Conservation (phyloP, 1,140 invertebrate genomes). For the Anadara kagoshimensis region DNA sequence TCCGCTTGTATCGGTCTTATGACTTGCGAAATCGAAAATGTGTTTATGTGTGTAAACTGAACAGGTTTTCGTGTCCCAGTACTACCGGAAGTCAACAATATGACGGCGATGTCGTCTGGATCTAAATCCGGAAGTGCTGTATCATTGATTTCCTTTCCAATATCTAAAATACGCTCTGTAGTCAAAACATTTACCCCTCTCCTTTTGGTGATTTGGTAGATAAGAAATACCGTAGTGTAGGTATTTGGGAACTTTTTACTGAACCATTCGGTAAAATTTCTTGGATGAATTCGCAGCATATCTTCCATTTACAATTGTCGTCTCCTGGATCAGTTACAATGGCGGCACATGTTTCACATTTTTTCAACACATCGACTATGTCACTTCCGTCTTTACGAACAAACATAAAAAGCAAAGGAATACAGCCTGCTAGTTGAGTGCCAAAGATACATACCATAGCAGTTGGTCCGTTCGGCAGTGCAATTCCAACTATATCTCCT, state of each 20-base stretch:
- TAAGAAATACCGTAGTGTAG: background rate
- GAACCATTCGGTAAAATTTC: background rate
- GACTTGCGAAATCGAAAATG: background rate
- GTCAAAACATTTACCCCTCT: background rate
- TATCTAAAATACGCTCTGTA: background rate
- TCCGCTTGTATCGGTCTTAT: background rate
- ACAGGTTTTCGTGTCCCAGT: conserved; percentile 17
- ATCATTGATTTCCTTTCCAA: background rate
- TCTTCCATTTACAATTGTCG: background rate
- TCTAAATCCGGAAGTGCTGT: background rate
- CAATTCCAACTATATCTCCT: background rate
- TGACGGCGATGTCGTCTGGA: conserved; percentile 19
- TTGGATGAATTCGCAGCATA: background rate
- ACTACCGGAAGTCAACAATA: conserved; percentile 14
- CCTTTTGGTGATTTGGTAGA: background rate
- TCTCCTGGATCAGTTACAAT: background rate
- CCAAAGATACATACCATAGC: conserved; percentile 8
- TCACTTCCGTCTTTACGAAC: conserved; percentile 7
- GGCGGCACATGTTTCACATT: background rate
- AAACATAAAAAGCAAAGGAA: background rate
- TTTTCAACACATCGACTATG: conserved; percentile 4
- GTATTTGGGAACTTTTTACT: background rate
- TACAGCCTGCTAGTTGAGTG: background rate
- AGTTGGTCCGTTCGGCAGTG: background rate
- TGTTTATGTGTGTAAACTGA: background rate